A percentile compares a stretch with the other conserved stretches of the same genome.
These are phyloP conservation scores for Dunckerocampus dactyliophorus DNA, from an alignment of 2,113 vertebrate genomes.

Conservation along the genomic window DNA sequence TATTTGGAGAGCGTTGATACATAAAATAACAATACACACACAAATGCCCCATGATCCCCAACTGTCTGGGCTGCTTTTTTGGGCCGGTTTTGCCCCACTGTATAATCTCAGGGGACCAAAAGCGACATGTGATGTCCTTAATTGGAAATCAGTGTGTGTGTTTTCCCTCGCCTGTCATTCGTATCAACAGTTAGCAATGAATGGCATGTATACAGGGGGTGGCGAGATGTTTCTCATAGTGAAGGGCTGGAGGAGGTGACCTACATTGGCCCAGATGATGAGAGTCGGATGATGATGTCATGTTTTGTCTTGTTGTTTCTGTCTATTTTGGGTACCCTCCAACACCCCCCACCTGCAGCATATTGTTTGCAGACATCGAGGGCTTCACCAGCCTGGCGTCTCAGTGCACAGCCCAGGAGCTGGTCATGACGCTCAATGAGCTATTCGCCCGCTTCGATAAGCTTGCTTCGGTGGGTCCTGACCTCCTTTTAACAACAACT, in stretches of 20 bases:
- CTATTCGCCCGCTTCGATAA: constrained; percentile 97
- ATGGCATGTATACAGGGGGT: constrained; percentile 50
- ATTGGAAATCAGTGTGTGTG: constrained; percentile 10
- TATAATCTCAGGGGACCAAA: constrained; percentile 25
- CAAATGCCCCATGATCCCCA: constrained; percentile 1
- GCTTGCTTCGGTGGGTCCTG: constrained; percentile 83
- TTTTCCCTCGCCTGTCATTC: constrained; percentile 46
- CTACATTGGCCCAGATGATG: constrained; percentile 55
- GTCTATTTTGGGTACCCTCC: constrained; percentile 8
- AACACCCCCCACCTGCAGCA: constrained; percentile 71
- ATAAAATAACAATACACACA: not conserved
- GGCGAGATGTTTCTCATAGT: constrained; percentile 38
- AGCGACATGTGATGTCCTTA: constrained; percentile 56
- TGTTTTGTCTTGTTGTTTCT: constrained; percentile 23
- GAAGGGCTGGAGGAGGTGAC: constrained; percentile 54
- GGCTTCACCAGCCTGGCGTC: constrained; percentile 96
- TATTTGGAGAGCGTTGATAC: no score
- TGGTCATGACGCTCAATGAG: constrained; percentile 97
- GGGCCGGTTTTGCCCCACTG: constrained; percentile 6
- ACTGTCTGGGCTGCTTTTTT: constrained; percentile 17
- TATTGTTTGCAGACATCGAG: constrained; percentile 95
- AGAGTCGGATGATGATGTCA: constrained; percentile 50
- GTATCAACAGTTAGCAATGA: constrained; percentile 63
- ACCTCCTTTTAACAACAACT: constrained; percentile 2
- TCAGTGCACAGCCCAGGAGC: constrained; percentile 95